Conservation (phyloP, 2,797 vertebrate species). For the Simalia tracyae region DNA sequence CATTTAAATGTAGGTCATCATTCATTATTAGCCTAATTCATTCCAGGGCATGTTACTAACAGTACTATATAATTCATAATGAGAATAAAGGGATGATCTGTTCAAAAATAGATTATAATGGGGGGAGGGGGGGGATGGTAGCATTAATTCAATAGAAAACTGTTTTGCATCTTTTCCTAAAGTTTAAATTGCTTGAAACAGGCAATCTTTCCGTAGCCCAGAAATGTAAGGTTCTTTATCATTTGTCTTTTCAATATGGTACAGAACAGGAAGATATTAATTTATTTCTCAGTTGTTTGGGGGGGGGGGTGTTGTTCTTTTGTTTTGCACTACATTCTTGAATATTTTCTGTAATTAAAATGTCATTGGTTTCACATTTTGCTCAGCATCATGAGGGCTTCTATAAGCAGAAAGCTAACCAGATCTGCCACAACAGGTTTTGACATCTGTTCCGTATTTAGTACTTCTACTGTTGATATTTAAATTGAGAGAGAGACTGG, state of each 20-base stretch:
- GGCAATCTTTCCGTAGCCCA: not conserved
- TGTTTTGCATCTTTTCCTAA: not conserved
- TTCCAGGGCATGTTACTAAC: not conserved
- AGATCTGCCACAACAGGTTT: not conserved
- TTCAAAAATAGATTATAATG: constrained; percentile 25
- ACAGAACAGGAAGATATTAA: not conserved
- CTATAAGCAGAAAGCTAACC: not conserved
- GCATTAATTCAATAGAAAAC: not conserved
- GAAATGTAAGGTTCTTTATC: not conserved
- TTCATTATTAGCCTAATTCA: constrained; percentile 14
- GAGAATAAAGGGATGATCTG: not conserved
- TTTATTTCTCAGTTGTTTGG: not conserved
- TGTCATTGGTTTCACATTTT: not conserved
- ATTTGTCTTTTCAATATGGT: constrained; percentile 9
- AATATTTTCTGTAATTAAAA: constrained; percentile 23
- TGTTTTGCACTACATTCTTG: not conserved
- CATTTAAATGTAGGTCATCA: constrained; percentile 2
- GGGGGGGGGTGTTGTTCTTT: too few species aligned
- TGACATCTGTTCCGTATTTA: not conserved
- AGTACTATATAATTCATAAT: constrained; percentile 9
- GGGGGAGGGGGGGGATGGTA: not conserved
- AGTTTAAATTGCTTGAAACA: not conserved
- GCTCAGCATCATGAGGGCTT: not conserved
- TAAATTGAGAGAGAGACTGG: not conserved
- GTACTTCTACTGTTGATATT: not conserved